Percentiles rank a stretch among this genome's conserved stretches.
phyloP scores from a whole-genome alignment of 2,113 vertebrate genomes.

The Anguilla rostrata region DNA sequence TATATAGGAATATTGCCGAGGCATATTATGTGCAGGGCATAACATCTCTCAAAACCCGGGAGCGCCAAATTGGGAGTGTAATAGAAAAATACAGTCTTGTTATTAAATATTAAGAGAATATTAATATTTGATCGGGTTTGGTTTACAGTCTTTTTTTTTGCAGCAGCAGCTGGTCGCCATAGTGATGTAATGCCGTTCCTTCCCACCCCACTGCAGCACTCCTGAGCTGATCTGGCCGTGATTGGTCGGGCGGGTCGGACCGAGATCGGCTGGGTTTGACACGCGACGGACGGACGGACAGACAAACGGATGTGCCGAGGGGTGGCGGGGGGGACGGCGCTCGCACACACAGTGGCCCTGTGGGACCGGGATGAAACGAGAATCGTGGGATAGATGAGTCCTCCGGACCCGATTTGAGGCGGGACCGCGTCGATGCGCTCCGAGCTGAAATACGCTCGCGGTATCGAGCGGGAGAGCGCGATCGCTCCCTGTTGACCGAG shows the following conservation, averaged over 20 bases:
- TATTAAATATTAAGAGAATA: not conserved
- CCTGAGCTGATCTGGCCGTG: not conserved
- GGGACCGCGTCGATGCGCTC: constrained; percentile 42
- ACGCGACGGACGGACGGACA: no score
- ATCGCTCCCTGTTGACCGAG: constrained; percentile 48
- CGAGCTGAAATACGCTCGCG: constrained; percentile 3
- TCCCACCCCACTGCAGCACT: not conserved
- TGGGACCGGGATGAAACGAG: constrained; percentile 28
- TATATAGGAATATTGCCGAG: no score
- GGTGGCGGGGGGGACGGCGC: not conserved
- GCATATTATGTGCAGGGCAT: no score
- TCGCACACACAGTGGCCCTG: not conserved
- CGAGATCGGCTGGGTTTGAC: not conserved
- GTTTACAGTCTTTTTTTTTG: not conserved
- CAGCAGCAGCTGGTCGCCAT: not conserved
- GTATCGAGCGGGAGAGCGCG: constrained; percentile 42
- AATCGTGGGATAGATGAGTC: constrained; percentile 36
- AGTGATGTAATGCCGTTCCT: not conserved
- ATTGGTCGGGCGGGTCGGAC: no score
- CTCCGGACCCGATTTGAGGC: constrained; percentile 41
- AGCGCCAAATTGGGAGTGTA: not conserved
- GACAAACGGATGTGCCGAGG: not conserved
- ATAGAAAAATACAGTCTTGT: not conserved
- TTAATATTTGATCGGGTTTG: not conserved
- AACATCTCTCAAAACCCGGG: no score